Evolutionary conservation across 2,888 invertebrate genomes (phyloP), one percentile per base, ranked within the genome.

Genomic region (Tenthredo amoena): DNA sequence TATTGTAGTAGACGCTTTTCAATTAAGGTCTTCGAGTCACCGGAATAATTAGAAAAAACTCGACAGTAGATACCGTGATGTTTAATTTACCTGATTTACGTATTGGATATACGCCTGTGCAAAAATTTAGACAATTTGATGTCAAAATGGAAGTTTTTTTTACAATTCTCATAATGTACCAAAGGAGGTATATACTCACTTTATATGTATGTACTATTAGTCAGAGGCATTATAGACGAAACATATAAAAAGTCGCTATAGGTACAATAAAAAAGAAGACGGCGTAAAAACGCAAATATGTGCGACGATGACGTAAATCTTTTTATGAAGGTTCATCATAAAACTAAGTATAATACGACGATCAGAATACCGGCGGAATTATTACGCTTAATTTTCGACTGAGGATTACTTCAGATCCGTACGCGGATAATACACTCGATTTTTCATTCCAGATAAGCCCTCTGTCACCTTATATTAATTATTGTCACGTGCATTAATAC

Each of bases 271-370:
- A 68, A 68, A 18, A 62, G 10, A 62, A 34, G 31, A 68, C 34
- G 68, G 68, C 34, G 34, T 68, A 68, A 68, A 68, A 68, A 68
- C 68, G 68, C 68, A 34, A 68, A 68, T 26, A 68, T 62, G 34
- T 68, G 34, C 31, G 34, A 68, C 34, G 31, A 34, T 68, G 68
- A 68, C 68, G 68, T 34, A 68, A 68, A 68, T 34, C 31, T 68
- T 68, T 68, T 34, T 68, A 68, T 34, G 31, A 68, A 68, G 31
- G 26, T 34, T 34, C 68, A 68, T 34, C 31, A 68, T 68, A 68
- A 62, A 62, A 62, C 26, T 34, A 18, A 34, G 68, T 34, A 68
- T 34, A 68, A 68, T 31, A 68, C 31, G 26, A 68, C 68, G 21
- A 62, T 34, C 34, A 34, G 34, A 34, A 68, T 18, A 15, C 15